Evolutionary conservation across 2,113 vertebrate species (phyloP).

Genomic region (Albula glossodonta): DNA sequence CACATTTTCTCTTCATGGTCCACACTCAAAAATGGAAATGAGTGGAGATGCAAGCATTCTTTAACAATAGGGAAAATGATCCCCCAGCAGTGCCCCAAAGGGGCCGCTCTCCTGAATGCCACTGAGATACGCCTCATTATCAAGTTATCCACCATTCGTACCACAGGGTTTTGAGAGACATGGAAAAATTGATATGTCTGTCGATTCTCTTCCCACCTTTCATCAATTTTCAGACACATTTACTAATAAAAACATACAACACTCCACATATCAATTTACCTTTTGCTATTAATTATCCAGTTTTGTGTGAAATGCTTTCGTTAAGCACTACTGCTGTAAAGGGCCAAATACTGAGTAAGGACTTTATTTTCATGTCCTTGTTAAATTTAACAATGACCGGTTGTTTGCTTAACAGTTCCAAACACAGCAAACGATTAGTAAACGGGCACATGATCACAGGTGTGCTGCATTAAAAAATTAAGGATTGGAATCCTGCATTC

Average conservation of each 20-base stretch:
- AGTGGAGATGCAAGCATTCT: too few relatives aligned
- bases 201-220: background rate
- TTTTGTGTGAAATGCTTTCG: background rate
- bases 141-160: too few relatives aligned
- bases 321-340: background rate
- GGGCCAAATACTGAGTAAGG: background rate
- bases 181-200: background rate
- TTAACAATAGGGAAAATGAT: too few relatives aligned
- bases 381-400: background rate
- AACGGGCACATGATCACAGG: too few relatives aligned
- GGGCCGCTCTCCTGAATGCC: too few relatives aligned
- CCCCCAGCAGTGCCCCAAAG: too few relatives aligned
- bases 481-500: too few relatives aligned
- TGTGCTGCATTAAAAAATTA: too few relatives aligned
- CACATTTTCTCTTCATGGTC: too few relatives aligned
- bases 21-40: too few relatives aligned
- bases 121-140: too few relatives aligned
- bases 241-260: background rate
- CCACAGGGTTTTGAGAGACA: background rate
- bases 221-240: background rate
- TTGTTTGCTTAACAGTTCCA: background rate
- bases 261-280: background rate
- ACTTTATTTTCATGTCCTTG: background rate
- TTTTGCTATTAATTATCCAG: background rate
- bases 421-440: too few relatives aligned